These are phyloP conservation scores for Amphimedon queenslandica DNA, from an alignment of 37 sponge, comb jelly and placozoan species.

Conservation along the genomic window DNA sequence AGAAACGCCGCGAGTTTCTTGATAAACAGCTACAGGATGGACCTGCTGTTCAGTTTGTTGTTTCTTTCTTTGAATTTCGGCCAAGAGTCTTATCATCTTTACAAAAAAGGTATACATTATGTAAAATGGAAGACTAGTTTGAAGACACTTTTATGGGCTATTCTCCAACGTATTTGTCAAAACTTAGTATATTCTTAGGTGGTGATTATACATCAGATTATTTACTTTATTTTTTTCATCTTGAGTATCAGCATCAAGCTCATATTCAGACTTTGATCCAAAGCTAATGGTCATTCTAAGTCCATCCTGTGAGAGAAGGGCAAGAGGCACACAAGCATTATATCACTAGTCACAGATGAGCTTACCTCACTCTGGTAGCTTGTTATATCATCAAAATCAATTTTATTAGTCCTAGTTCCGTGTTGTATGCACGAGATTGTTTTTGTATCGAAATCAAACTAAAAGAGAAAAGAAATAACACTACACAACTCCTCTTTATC, in stretches of 20 bases:
- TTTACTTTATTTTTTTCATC: constrained; percentile 72
- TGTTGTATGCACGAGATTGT: constrained; percentile 52
- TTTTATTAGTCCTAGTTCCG: constrained; percentile 53
- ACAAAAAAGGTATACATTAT: no score
- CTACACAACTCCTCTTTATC: background rate
- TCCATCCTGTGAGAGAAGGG: constrained; percentile 41
- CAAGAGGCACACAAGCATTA: background rate
- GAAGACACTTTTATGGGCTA: no score
- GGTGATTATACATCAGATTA: background rate
- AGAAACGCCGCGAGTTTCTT: no score
- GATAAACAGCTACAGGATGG: no score
- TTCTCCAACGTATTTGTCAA: no score
- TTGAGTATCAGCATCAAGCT: constrained; percentile 68
- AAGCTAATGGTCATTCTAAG: constrained; percentile 56
- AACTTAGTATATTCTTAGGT: no score
- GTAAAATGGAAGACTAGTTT: no score
- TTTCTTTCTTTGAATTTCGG: background rate
- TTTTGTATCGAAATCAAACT: constrained; percentile 64
- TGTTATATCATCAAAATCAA: constrained; percentile 44
- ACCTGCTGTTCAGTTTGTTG: no score
- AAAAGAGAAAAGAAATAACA: constrained; percentile 2
- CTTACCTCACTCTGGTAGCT: constrained; percentile 64
- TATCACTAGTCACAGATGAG: no score
- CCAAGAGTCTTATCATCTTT: background rate
- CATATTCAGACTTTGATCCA: constrained; percentile 51